Base-by-base conservation (phyloP, 1,140 invertebrate genomes). In the Trichonephila clavipes region DNA sequence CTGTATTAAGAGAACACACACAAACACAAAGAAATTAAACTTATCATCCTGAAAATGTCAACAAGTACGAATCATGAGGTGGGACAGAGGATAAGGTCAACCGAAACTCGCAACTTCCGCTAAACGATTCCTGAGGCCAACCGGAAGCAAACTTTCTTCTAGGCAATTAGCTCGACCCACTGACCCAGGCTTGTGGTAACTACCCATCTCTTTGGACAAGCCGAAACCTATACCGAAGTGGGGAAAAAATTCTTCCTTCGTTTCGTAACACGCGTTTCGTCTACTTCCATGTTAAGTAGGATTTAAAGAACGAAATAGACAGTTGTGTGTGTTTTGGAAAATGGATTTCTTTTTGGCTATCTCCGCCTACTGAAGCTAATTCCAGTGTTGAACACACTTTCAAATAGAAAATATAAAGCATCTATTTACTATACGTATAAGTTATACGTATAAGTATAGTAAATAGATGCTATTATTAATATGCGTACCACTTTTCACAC, bases 91-190 rank as follows among this genome's bases (percentile, higher is more conserved):
- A 85, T 34, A 87, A 87, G 85, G 85, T 87, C 85, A 64, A 87
- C 24, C 85, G 85, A 61, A 87, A 87, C 58, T 7, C 18, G 8
- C 58, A 0, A 87, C 85, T 87, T 87, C 85, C 85, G 85, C 28
- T 59, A 87, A 87, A 87, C 85, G 59, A 34, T 40, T 18, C 85
- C 59, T 12, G 6, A 24, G 85, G 85, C 85, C 3, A 87, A 87
- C 85, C 85, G 85, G 85, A 87, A 87, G 72, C 16, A 28, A 87
- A 87, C 59, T 87, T 62, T 62, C 28, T 19, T 24, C 28, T n/a
- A 34, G 58, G 18, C 59, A 19, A 34, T 61, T 40, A 87, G 28
- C 4, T 14, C 62, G 85, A 62, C 85, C 85, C 59, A 87, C 85
- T 87, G 85, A 87, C 85, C 85, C 18, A 64, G 8, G 85, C 85